These are phyloP conservation scores for Poecilia wingei DNA, from an alignment of 2,797 vertebrate species.

Conservation along the genomic window DNA sequence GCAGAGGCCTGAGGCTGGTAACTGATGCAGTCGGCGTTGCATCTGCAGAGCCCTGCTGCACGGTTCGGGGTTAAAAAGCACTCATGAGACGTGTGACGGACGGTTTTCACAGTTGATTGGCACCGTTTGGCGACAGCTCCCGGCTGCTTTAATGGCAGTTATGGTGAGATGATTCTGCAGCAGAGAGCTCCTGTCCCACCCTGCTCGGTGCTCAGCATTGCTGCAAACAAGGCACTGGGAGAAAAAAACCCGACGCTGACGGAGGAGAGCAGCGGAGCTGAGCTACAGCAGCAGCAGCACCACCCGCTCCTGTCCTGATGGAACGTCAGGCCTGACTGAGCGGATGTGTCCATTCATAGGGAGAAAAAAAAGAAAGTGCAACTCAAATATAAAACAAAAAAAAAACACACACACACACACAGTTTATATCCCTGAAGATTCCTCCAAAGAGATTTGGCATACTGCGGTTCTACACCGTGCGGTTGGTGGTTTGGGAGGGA, in stretches of 20 bases:
- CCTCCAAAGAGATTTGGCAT: conserved; percentile 78
- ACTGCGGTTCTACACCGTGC: conserved; percentile 60
- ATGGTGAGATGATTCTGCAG: conserved; percentile 38
- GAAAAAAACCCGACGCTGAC: conserved; percentile 26
- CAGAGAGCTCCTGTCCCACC: conserved; percentile 14
- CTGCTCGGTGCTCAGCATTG: conserved; percentile 20
- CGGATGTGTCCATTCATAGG: conserved; percentile 16
- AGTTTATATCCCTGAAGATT: conserved; percentile 78
- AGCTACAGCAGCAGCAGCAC: background rate
- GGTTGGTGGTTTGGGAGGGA: conserved; percentile 6
- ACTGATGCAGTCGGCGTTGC: conserved; percentile 10
- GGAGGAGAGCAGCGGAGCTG: conserved; percentile 2
- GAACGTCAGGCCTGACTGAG: conserved; percentile 11
- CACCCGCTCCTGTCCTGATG: conserved; percentile 30
- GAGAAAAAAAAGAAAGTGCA: conserved; percentile 35
- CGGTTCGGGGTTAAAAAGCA: conserved; percentile 39
- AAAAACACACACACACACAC: background rate
- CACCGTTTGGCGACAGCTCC: conserved; percentile 49
- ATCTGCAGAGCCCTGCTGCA: conserved; percentile 30
- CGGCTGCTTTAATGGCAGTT: conserved; percentile 25
- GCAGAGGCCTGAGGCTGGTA: background rate
- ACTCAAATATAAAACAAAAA: conserved; percentile 51
- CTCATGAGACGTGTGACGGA: conserved; percentile 33
- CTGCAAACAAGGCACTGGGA: conserved; percentile 66
- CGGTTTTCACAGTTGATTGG: conserved; percentile 64